phyloP scores from a whole-genome alignment of 1,140 invertebrate species.

The Phocides pigmalion region DNA sequence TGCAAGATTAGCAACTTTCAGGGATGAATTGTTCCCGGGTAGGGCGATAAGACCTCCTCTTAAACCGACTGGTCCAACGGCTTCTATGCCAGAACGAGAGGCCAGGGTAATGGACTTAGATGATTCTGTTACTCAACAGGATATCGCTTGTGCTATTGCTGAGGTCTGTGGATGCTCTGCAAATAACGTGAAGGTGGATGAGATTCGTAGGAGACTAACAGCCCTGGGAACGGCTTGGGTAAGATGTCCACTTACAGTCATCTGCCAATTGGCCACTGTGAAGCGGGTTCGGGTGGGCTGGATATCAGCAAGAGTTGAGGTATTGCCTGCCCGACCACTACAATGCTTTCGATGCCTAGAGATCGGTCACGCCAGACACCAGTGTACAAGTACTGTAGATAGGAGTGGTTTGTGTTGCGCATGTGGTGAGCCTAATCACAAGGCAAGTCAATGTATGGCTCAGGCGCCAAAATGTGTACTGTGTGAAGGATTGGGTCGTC shows the following conservation, averaged over 20 bases:
- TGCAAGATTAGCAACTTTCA: conserved; percentile 2
- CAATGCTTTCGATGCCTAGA: conserved; percentile 41
- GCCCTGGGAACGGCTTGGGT: conserved; percentile 30
- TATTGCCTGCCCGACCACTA: conserved; percentile 32
- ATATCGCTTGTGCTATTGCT: conserved; percentile 30
- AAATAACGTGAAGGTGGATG: conserved; percentile 19
- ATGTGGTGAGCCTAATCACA: conserved; percentile 30
- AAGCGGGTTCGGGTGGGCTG: conserved; percentile 30
- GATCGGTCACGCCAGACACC: conserved; percentile 16
- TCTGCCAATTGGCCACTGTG: neutral
- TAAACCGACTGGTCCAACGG: too few relatives aligned
- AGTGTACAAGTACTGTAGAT: conserved; percentile 27
- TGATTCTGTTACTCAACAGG: conserved; percentile 30
- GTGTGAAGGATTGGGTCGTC: conserved; percentile 17
- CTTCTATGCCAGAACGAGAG: too few relatives aligned
- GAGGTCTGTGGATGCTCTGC: conserved; percentile 11
- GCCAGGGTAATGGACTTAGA: conserved; percentile 35
- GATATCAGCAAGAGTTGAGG: conserved; percentile 29
- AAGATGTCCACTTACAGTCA: conserved; percentile 19
- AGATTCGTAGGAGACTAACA: conserved; percentile 1
- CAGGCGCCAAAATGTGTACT: conserved; percentile 18
- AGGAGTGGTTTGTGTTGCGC: conserved; percentile 31
- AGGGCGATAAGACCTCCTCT: conserved; percentile 10
- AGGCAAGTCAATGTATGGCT: conserved; percentile 26
- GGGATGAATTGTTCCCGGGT: conserved; percentile 12